Percentiles rank a stretch among this genome's conserved stretches.
Evolutionary conservation across 2,797 vertebrate genomes (phyloP).

Genomic region (Mastacembelus armatus): DNA sequence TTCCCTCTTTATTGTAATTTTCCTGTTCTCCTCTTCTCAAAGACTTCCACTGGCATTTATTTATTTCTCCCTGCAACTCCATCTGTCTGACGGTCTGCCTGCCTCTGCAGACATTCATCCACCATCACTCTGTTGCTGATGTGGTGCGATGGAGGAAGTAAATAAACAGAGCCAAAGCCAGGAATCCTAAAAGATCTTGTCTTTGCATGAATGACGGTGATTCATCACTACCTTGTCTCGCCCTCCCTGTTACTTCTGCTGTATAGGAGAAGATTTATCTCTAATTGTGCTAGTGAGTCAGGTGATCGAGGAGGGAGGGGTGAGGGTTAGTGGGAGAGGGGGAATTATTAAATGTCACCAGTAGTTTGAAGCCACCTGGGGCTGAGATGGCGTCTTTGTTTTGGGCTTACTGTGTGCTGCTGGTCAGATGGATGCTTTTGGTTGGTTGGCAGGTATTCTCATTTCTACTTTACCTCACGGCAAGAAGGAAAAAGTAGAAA

Average conservation of each 20-base stretch:
- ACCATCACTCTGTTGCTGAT: conserved; percentile 71
- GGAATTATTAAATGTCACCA: conserved; percentile 83
- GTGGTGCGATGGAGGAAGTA: conserved; percentile 72
- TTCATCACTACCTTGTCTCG: conserved; percentile 67
- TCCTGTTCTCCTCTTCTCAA: conserved; percentile 36
- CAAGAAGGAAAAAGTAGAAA: conserved; percentile 11
- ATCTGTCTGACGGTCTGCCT: conserved; percentile 70
- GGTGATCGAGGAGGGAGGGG: conserved; percentile 62
- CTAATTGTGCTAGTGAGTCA: conserved; percentile 79
- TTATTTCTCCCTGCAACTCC: conserved; percentile 66
- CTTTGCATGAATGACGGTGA: conserved; percentile 74
- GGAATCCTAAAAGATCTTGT: conserved; percentile 78
- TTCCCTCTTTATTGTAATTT: conserved; percentile 56
- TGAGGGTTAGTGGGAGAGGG: conserved; percentile 41
- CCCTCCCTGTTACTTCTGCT: conserved; percentile 33
- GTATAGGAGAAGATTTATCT: conserved; percentile 78
- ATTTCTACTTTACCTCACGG: conserved; percentile 38
- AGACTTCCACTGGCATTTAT: conserved; percentile 71
- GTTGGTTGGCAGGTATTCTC: conserved; percentile 56
- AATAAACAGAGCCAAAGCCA: conserved; percentile 78
- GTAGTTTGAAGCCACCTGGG: conserved; percentile 78
- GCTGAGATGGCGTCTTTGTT: conserved; percentile 78
- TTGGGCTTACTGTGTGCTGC: conserved; percentile 71
- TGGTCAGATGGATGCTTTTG: conserved; percentile 48
- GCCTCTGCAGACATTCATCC: conserved; percentile 68